Percentiles rank a stretch among this genome's conserved stretches.
phyloP scores from a whole-genome alignment of 2,888 invertebrate genomes.

The Pseudanteris insignis region DNA sequence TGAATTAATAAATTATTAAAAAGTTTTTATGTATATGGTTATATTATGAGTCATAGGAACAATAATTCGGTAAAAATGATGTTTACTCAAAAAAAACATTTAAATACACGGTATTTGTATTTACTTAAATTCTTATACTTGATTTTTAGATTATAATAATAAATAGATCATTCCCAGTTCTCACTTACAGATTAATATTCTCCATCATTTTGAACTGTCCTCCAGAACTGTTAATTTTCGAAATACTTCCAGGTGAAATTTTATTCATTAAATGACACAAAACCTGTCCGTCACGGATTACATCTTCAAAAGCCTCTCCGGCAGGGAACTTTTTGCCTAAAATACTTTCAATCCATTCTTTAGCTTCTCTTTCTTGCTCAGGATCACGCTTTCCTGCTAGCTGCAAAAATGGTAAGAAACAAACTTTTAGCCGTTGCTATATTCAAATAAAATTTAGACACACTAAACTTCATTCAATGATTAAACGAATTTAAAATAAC shows the following conservation, averaged over 20 bases:
- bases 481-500: no score
- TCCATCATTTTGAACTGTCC: constrained; percentile 99
- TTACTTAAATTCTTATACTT: no score
- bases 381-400: constrained; percentile 85
- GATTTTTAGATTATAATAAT: no score
- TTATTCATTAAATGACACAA: constrained; percentile 96
- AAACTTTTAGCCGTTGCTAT: neutral
- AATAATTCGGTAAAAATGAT: no score
- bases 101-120: no score
- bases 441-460: neutral
- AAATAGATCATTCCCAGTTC: no score
- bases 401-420: constrained; percentile 70
- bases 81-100: no score
- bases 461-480: neutral
- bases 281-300: constrained; percentile 89
- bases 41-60: no score
- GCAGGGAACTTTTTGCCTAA: constrained; percentile 89
- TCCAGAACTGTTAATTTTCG: constrained; percentile 92
- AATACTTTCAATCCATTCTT: constrained; percentile 91
- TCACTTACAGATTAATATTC: constrained; percentile 91
- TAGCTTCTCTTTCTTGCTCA: constrained; percentile 85
- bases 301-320: constrained; percentile 84
- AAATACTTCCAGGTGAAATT: constrained; percentile 84
- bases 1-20: no score
- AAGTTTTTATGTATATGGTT: no score